Base-by-base conservation (phyloP, 2,888 invertebrate genomes). In the Tridacna gigas region DNA sequence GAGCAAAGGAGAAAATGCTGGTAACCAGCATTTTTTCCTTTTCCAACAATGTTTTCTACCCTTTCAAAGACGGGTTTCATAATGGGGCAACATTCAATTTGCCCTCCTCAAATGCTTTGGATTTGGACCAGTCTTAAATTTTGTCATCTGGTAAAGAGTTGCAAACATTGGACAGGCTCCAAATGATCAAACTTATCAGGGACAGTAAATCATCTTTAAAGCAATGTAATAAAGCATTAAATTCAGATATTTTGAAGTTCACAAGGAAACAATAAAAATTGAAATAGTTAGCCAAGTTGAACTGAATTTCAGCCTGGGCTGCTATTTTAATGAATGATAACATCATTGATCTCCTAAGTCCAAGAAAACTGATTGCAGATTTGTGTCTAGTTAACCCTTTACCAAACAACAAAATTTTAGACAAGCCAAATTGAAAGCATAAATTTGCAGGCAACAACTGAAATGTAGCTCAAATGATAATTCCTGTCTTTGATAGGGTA, bases 201-300 rank as follows among this genome's bases (percentile, higher is more conserved):
- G 26, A 22, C 15, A 25, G 71, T 71, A 48, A 71, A 71, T 71
- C 71, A 71, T 51, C 51, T 71, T 51, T 71, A 25, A 48, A 25
- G 71, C 71, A 71, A 71, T 47, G 22, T 45, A 26, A 71, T 71
- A 47, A 37, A 11, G 47, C 51, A 71, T 71, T 51, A 71, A 71
- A 26, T 15, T 13, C 5, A n/a, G 51, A 71, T 2, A 47, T 47
- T 26, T 47, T 51, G 25, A 71, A 47, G 71, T 71, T 45, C 71
- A 71, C 51, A 48, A 71, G 47, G 51, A 22, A 51, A 71, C 71
- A 71, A 71, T 71, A 71, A 71, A 71, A 71, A 47, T 71, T 1
- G 22, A 22, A 13, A 63, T 4, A n/a, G 2, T 63, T 7, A 63
- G 22, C 63, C 7, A n/a, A 7, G 7, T 63, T 5, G 11, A 56